phyloP scores from a whole-genome alignment of 2,888 invertebrate genomes.

The Luperina nickerlii region DNA sequence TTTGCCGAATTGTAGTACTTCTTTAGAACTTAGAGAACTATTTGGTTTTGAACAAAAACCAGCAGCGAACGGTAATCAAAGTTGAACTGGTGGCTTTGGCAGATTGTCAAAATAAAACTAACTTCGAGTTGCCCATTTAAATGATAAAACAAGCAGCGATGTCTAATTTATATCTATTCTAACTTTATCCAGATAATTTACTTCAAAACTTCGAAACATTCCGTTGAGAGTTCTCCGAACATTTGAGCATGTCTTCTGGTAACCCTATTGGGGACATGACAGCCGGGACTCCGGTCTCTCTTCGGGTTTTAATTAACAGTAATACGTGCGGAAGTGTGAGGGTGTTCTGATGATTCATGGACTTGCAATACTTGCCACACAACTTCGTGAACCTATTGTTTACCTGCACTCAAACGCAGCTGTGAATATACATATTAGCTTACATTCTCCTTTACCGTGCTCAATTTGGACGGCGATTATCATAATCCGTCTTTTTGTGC shows the following conservation, averaged over 20 bases:
- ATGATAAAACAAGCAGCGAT: not conserved
- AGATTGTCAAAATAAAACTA: conserved; percentile 13
- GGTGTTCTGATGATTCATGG: conserved; percentile 76
- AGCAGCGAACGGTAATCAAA: not conserved
- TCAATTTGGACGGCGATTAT: conserved; percentile 65
- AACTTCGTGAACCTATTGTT: conserved; percentile 61
- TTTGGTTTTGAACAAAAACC: not conserved
- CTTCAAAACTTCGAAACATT: conserved; percentile 13
- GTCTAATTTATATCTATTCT: not conserved
- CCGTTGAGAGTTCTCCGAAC: conserved; percentile 7
- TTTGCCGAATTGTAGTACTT: not conserved
- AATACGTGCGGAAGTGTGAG: conserved; percentile 74
- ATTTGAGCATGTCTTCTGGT: conserved; percentile 24
- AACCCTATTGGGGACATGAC: conserved; percentile 51
- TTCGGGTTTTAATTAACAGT: conserved; percentile 73
- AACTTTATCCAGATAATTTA: conserved; percentile 5
- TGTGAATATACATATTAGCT: conserved; percentile 67
- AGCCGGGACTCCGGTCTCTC: conserved; percentile 55
- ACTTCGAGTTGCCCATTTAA: not conserved
- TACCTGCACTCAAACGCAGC: conserved; percentile 62
- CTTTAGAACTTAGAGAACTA: not conserved
- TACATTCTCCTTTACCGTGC: conserved; percentile 51
- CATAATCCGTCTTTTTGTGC: conserved; percentile 60
- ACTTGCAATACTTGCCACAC: conserved; percentile 59
- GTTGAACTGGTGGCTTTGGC: not conserved